Evolutionary conservation across 2,113 vertebrate genomes (phyloP).

Genomic region (Bungarus multicinctus): DNA sequence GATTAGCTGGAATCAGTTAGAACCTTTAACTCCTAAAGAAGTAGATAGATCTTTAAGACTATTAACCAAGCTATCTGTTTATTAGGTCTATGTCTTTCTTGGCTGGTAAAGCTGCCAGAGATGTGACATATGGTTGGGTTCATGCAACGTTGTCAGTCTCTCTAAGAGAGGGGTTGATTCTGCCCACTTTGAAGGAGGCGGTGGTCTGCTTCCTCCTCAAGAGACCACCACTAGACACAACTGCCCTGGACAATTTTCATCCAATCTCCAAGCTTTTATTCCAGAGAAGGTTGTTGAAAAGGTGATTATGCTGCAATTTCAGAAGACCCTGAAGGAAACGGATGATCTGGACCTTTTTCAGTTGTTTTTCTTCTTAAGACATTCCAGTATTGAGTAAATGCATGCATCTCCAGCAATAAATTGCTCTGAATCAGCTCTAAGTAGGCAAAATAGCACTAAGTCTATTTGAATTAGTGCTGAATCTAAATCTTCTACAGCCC

Average conservation of each 20-base stretch:
- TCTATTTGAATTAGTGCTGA: neutral
- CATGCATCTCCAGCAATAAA: neutral
- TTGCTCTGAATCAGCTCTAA: neutral
- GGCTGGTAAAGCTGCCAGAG: neutral
- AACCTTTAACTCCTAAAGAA: neutral
- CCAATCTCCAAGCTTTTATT: neutral
- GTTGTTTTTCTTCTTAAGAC: neutral
- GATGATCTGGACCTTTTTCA: neutral
- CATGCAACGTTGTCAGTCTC: neutral
- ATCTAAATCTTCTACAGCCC: neutral
- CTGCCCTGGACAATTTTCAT: neutral
- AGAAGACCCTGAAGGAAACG: neutral
- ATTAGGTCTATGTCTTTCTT: neutral
- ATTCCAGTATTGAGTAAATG: neutral
- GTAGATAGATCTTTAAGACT: neutral
- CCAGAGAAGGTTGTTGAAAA: neutral
- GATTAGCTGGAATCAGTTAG: neutral
- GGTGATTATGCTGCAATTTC: neutral
- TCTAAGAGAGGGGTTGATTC: neutral
- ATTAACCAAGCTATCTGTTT: neutral
- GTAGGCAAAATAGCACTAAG: neutral
- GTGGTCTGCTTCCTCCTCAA: neutral
- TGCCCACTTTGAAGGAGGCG: neutral
- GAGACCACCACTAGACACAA: neutral
- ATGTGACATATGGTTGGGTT: neutral